Evolutionary conservation across 2,888 invertebrate species (phyloP), one percentile per base, ranked within the genome.

Genomic region (Papilio gigon): DNA sequence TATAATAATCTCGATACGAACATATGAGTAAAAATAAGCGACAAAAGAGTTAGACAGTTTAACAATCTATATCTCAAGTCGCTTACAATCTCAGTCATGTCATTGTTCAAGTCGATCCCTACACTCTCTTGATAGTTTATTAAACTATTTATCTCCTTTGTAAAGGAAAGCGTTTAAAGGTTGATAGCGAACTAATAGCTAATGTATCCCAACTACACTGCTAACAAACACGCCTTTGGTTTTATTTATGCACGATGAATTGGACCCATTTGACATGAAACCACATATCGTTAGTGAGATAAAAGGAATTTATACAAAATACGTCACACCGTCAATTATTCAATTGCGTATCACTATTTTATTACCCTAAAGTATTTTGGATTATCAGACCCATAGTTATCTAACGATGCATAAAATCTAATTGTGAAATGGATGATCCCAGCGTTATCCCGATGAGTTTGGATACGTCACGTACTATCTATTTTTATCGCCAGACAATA

Each of bases 401-500:
- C n/a, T 22, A 4, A 14, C 6, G 2, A n/a, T 27, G 4, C n/a
- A 53, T 50, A n/a, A n/a, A 27, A 25, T 53, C 27, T 25, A 53
- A 53, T 27, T 53, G 50, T 50, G n/a, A 27, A 53, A 27, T 22
- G 53, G 25, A 27, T 53, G 27, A 53, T 53, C 53, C 53, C 25
- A 27, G 53, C 53, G 14, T n/a, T 53, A 53, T 53, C 53, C 53
- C n/a, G 27, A 27, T 27, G 1, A 27, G 50, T 27, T 25, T 50
- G 27, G 27, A 53, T 53, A 27, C 53, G 53, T 53, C 53, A 53
- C 53, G 53, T 27, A 53, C 27, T 27, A 27, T 53, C 53, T 53
- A 53, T 53, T 53, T 53, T 27, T 53, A 27, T 27, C 27, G 22
- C 3, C 14, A 53, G 27, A 53, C 53, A 53, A 53, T 53, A 53